Evolutionary conservation across 2,113 vertebrate species (phyloP), one percentile per base, ranked within the genome.

Genomic region (Urocynchramus pylzowi): DNA sequence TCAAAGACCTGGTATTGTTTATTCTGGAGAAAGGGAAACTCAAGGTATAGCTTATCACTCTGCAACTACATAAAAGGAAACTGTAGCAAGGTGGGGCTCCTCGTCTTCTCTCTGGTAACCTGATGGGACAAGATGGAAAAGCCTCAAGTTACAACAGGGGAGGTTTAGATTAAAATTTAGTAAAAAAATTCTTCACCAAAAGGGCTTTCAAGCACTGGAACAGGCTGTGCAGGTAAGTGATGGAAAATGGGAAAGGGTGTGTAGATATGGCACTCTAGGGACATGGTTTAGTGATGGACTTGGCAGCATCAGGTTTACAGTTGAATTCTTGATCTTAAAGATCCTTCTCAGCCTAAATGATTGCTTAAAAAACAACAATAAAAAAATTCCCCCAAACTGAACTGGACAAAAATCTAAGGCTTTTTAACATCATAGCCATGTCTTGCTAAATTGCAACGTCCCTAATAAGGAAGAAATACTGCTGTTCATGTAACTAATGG

Each of bases 191-290:
- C 9, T 60, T 60, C 27, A 71, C 9, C 2, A 27, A 24, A 74
- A 42, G 15, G 10, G 3, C 10, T 67, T 22, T 63, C 27, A 84
- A 80, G 17, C 4, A 14, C 7, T 56, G 22, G 19, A 76, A 71
- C 3, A 31, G 13, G 6, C 37, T 57, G 11, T 0, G 0, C 28
- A 56, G 23, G 20, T 15, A 56, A 60, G 18, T 44, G 22, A 16
- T 26, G 9, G 10, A 30, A 26, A 35, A 35, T 35, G 23, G 23
- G n/a, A 54, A 79, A 75, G 23, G 10, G 10, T 3, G 2, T 7
- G 7, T n/a, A 60, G 13, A 41, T 30, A 10, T 52, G 61, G 4
- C 19, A 60, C 14, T 33, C 27, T 30, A 56, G 19, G 21, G n/a
- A 44, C 27, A 9, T 54, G 11, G 18, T 30, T 79, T 69, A 64